These are phyloP conservation scores for Drosophila mimica DNA, from an alignment of 2,888 invertebrate genomes.

Conservation along the genomic window DNA sequence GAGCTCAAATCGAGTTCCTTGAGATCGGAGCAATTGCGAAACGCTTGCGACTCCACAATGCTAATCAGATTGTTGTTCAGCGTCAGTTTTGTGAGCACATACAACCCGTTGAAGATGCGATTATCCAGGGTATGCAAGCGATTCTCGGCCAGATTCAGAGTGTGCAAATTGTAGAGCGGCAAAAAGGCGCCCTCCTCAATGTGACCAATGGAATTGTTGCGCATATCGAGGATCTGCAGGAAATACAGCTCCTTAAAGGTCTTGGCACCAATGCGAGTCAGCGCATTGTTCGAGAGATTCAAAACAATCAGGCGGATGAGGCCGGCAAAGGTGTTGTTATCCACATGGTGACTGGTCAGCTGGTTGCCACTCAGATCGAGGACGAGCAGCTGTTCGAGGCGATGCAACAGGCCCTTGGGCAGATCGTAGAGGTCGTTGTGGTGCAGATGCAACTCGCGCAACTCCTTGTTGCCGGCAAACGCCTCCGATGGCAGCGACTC, in stretches of 20 bases:
- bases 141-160: slow-evolving; percentile 95
- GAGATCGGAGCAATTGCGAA: slow-evolving; percentile 94
- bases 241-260: slow-evolving; percentile 95
- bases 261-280: slow-evolving; percentile 92
- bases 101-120: slow-evolving; percentile 92
- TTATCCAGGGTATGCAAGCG: slow-evolving; percentile 92
- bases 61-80: slow-evolving; percentile 94
- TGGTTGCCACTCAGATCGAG: slow-evolving; percentile 94
- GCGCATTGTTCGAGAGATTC: slow-evolving; percentile 93
- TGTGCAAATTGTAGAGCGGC: slow-evolving; percentile 94
- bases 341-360: slow-evolving; percentile 93
- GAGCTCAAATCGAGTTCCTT: slow-evolving; percentile 95
- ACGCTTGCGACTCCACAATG: slow-evolving; percentile 91
- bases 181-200: slow-evolving; percentile 95
- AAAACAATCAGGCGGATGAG: slow-evolving; percentile 93
- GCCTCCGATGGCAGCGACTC: slow-evolving; percentile 92
- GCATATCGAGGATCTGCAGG: slow-evolving; percentile 93
- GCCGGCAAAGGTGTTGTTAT: slow-evolving; percentile 93
- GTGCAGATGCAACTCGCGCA: slow-evolving; percentile 93
- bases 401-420: slow-evolving; percentile 93
- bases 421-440: slow-evolving; percentile 93
- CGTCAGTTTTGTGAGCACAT: slow-evolving; percentile 93
- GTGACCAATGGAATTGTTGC: slow-evolving; percentile 95
- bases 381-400: slow-evolving; percentile 92
- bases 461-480: slow-evolving; percentile 92